phyloP scores from a whole-genome alignment of 2,888 invertebrate genomes.

The Xiphydria camelus region DNA sequence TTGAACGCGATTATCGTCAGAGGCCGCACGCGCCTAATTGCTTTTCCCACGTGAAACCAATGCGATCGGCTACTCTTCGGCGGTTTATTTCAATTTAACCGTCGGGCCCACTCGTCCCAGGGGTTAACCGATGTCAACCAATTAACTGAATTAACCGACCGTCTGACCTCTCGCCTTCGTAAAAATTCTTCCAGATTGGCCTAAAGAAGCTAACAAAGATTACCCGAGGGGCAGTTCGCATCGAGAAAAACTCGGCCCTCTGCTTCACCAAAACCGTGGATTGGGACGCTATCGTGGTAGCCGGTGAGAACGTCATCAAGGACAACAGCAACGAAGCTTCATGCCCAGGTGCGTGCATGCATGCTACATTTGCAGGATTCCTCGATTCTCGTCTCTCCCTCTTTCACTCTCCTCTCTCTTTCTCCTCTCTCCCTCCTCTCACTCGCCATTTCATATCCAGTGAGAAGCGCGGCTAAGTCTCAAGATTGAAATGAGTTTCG shows the following conservation, averaged over 20 bases:
- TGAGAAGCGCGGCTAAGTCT: too few species aligned
- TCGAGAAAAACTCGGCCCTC: conserved; percentile 74
- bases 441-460: too few species aligned
- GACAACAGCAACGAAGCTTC: conserved; percentile 34
- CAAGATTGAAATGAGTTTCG: too few species aligned
- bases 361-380: conserved; percentile 7
- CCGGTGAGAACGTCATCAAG: conserved; percentile 57
- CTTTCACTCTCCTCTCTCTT: too few species aligned
- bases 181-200: conserved; percentile 66
- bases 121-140: conserved; percentile 46
- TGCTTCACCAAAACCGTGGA: conserved; percentile 76
- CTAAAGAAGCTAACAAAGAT: conserved; percentile 73
- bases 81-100: conserved; percentile 23
- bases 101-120: conserved; percentile 31
- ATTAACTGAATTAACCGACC: conserved; percentile 39
- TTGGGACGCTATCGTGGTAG: conserved; percentile 65
- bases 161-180: conserved; percentile 25
- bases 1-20: too few species aligned
- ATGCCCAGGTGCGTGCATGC: conserved; percentile 30
- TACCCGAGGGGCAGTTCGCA: conserved; percentile 78
- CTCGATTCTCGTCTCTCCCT: background rate
- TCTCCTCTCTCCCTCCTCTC: background rate
- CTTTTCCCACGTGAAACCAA: conserved; percentile 41
- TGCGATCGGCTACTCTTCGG: conserved; percentile 17
- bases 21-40: too few species aligned